These are phyloP conservation scores for Drosophila histrio DNA, from an alignment of 2,888 invertebrate genomes.

Conservation along the genomic window DNA sequence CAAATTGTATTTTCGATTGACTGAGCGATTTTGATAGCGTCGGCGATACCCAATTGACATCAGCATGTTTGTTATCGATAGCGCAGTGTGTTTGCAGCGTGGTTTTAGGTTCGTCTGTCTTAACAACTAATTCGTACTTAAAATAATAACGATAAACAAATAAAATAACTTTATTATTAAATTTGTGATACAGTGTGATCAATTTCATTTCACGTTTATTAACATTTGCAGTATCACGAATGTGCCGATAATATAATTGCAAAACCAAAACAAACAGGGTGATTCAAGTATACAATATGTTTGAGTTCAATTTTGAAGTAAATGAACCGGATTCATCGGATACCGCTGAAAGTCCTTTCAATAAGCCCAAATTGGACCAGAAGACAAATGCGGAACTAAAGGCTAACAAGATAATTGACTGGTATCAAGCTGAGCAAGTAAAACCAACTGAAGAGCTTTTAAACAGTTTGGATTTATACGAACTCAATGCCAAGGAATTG, in stretches of 20 bases:
- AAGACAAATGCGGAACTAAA: not conserved
- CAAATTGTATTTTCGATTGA: conserved; percentile 28
- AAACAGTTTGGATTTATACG: conserved; percentile 74
- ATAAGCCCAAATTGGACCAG: conserved; percentile 19
- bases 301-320: conserved; percentile 81
- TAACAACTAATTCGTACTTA: not conserved
- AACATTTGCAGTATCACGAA: not conserved
- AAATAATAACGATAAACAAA: not conserved
- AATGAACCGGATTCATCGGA: conserved; percentile 44
- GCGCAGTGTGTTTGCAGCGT: conserved; percentile 4
- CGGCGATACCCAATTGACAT: not conserved
- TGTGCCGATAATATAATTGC: conserved; percentile 7
- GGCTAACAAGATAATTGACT: conserved; percentile 30
- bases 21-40: not conserved
- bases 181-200: not conserved
- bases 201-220: not conserved
- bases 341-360: conserved; percentile 35
- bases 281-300: conserved; percentile 62
- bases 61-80: conserved; percentile 29
- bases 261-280: conserved; percentile 43
- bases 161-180: not conserved
- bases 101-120: not conserved
- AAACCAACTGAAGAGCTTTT: conserved; percentile 45
- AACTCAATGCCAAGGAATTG: conserved; percentile 70
- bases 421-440: conserved; percentile 77